Evolutionary conservation across 2,797 vertebrate species (phyloP), one percentile per base, ranked within the genome.

Genomic region (Gallinago solitaria): DNA sequence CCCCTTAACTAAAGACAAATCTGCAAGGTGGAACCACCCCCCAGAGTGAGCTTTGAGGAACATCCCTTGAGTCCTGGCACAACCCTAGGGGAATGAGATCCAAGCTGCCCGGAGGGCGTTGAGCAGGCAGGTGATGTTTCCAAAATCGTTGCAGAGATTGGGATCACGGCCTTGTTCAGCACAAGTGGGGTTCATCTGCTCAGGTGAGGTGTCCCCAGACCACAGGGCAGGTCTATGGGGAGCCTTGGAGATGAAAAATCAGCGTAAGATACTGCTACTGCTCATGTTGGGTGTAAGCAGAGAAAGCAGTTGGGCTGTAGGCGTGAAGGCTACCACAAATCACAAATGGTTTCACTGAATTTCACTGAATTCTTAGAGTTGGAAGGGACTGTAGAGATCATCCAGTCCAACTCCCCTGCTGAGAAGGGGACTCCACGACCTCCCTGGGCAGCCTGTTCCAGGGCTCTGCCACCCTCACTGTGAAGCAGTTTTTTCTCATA

Each of bases 91-190:
- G 39, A 19, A 63, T 8, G 41, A 60, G 60, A 15, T 11, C 33
- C 3, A 12, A 51, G 18, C n/a, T 51, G n/a, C 53, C 32, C 1
- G 0, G 43, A 45, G 30, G 33, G 35, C 0, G 0, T 28, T 12
- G 18, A 27, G 57, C 33, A 37, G 48, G 20, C 14, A 19, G 51
- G 39, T 75, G 30, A 5, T 28, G 37, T 48, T 83, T 54, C 60
- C 59, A 74, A 87, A 85, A 77, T 16, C 32, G 9, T 45, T 9
- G 28, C 77, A 76, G 54, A 59, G n/a, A 18, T 20, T 12, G 18
- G 35, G 32, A 13, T 6, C 5, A 7, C 8, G 9, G 18, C 21
- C 84, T 5, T 18, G 9, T 37, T 80, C 57, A 68, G 35, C 65
- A 3, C 6, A 6, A 19, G 48, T 35, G 45, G 60, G 74, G 7